These are phyloP conservation scores for Atlantisia rogersi DNA, from an alignment of 2,113 vertebrate species.

Conservation along the genomic window DNA sequence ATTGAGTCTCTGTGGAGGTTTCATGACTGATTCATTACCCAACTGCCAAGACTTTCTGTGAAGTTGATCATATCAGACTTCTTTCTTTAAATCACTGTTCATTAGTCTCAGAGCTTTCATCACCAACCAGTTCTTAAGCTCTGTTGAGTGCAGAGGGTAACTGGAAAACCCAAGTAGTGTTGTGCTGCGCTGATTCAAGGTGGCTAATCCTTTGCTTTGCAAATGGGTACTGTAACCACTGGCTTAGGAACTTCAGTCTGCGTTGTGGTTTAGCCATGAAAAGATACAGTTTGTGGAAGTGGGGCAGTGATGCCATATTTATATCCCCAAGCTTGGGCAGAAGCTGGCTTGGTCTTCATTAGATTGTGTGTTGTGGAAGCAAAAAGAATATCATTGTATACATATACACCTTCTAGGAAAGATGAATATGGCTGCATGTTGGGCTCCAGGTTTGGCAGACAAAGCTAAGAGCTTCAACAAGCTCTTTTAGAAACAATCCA, in stretches of 20 bases:
- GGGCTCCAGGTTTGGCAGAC: neutral
- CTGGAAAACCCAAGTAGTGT: neutral
- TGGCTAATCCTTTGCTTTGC: neutral
- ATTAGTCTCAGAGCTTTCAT: neutral
- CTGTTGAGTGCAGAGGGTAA: neutral
- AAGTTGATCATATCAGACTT: neutral
- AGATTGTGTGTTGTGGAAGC: neutral
- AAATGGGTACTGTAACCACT: neutral
- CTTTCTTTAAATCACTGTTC: neutral
- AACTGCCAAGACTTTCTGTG: neutral
- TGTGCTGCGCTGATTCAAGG: neutral
- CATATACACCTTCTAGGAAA: neutral
- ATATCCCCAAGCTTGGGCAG: neutral
- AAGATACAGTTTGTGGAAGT: neutral
- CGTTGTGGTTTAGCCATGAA: neutral
- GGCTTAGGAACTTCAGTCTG: neutral
- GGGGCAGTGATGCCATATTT: neutral
- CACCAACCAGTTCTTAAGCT: neutral
- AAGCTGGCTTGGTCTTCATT: neutral
- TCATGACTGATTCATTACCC: neutral
- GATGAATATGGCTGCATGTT: neutral
- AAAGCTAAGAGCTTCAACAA: neutral
- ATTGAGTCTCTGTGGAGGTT: neutral
- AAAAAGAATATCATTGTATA: neutral
- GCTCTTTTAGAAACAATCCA: neutral